Percentiles rank a stretch among this genome's conserved stretches.
Conservation (phyloP, 2,113 vertebrate genomes). For the Opisthocomus hoazin region DNA sequence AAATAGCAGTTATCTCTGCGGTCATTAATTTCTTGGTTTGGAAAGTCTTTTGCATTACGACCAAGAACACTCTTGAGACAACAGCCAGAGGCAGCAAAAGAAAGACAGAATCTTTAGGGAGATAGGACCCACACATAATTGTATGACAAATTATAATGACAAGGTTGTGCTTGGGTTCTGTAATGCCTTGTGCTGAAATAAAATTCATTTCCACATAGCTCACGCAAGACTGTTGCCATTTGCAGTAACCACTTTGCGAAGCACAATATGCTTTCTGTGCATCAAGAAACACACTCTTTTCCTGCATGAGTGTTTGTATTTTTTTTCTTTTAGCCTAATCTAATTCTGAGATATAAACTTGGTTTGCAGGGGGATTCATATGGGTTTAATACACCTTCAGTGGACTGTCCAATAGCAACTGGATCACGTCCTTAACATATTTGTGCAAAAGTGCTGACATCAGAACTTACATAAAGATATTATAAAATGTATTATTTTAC, state of each 20-base stretch:
- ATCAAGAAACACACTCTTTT: not conserved
- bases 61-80: not conserved
- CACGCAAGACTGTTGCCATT: not conserved
- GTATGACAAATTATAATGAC: constrained; percentile 9
- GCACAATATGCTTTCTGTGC: not conserved
- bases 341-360: not conserved
- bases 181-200: not conserved
- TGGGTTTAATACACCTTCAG: not conserved
- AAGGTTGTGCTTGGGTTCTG: not conserved
- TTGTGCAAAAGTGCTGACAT: not conserved
- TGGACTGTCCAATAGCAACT: not conserved
- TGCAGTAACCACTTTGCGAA: not conserved
- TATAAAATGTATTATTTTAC: not conserved
- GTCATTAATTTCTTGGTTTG: not conserved
- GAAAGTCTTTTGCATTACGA: not conserved
- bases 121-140: not conserved
- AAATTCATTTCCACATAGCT: not conserved
- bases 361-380: not conserved
- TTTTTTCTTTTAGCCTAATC: not conserved
- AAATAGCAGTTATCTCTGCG: not conserved
- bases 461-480: not conserved
- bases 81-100: not conserved
- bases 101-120: not conserved
- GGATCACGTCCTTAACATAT: not conserved
- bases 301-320: not conserved